Evolutionary conservation across 2,113 vertebrate species (phyloP), one percentile per base, ranked within the genome.

Genomic region (Grus americana): DNA sequence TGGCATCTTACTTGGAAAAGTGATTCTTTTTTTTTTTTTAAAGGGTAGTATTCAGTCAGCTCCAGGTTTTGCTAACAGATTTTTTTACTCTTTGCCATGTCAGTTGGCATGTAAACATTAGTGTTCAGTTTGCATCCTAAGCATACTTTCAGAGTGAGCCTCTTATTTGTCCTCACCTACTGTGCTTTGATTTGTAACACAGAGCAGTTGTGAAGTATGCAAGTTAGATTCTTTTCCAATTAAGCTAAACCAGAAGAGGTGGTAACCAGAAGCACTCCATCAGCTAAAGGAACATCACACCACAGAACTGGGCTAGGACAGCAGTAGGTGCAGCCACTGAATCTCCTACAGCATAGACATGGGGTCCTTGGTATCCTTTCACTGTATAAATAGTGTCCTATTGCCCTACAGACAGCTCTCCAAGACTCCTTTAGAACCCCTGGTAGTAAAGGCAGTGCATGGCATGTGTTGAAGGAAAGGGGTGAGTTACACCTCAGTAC

Each of bases 311-410:
- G 71, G 15, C 52, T 26, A 44, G 65, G 54, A n/a, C 23, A 67
- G 71, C 59, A 57, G 46, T 42, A 66, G 40, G 47, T 59, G 55
- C 15, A 86, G 46, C 22, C n/a, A 42, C 26, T n/a, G 58, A 55
- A 24, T 44, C 5, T 44, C 27, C 59, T 38, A 2, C 11, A 52
- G 44, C 50, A 10, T 11, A 66, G 70, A 29, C 6, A 4, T 11
- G 15, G 20, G 20, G n/a, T 40, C 23, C 46, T 78, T n/a, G 10
- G n/a, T 26, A 18, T 36, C 0, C 0, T 72, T 87, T 44, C 16
- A 5, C 13, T 13, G 34, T 26, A 10, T 19, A 18, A 4, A 2
- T 21, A 14, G 18, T 34, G 13, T 84, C 30, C 11, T 44, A 0
- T 8, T 66, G 66, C 50, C 2, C 54, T 47, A 7, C 1, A 3